Evolutionary conservation across 2,113 vertebrate genomes (phyloP).

Genomic region (Hemicordylus capensis): DNA sequence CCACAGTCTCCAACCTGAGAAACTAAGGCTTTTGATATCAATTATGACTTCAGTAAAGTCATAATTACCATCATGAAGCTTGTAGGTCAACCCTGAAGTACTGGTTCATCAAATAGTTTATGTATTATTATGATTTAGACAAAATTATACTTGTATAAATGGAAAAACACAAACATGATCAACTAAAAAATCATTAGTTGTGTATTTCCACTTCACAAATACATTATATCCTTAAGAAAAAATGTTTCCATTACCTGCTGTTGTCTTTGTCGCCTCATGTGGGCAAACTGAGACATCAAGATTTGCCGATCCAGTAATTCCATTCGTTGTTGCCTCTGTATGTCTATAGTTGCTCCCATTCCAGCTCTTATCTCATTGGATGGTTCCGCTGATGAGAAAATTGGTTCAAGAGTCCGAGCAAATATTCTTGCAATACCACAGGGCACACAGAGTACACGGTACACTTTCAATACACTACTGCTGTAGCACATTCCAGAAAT

Average conservation of each 20-base stretch:
- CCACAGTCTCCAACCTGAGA: no score
- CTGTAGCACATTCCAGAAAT: slow-evolving; percentile 88
- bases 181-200: background rate
- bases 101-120: no score
- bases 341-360: slow-evolving; percentile 96
- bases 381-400: slow-evolving; percentile 88
- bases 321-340: slow-evolving; percentile 95
- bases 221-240: background rate
- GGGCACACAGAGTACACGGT: slow-evolving; percentile 84
- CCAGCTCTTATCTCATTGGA: slow-evolving; percentile 83
- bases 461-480: slow-evolving; percentile 79
- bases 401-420: slow-evolving; percentile 84
- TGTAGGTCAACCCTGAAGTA: no score
- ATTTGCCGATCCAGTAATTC: slow-evolving; percentile 93
- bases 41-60: no score
- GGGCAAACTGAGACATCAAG: slow-evolving; percentile 89
- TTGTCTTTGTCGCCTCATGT: slow-evolving; percentile 80
- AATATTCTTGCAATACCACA: slow-evolving; percentile 82
- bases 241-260: slow-evolving; percentile 75
- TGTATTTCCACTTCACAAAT: background rate
- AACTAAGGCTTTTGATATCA: no score
- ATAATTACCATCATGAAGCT: no score
- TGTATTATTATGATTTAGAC: no score
- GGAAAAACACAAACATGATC: background rate
- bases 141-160: background rate